These are phyloP conservation scores for Boulengeromyrus knoepffleri DNA, from an alignment of 2,113 vertebrate species.

Conservation along the genomic window DNA sequence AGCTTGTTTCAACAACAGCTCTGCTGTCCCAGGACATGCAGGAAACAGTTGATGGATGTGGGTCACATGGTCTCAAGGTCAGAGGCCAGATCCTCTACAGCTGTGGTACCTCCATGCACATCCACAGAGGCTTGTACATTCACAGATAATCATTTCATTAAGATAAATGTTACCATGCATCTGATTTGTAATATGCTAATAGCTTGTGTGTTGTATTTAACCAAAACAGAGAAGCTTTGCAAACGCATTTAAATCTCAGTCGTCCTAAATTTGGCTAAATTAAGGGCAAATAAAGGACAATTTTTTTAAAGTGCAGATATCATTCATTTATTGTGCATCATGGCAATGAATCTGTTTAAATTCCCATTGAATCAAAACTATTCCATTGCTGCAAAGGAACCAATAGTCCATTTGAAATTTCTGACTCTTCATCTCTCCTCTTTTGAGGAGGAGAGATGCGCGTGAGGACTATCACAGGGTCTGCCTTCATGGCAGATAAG, in stretches of 20 bases:
- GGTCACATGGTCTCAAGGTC: slow-evolving; percentile 5
- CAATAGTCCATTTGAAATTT: not conserved
- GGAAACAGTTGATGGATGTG: slow-evolving; percentile 6
- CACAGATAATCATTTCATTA: not conserved
- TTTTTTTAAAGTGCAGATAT: not conserved
- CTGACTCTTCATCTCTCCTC: not conserved
- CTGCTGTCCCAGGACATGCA: not conserved
- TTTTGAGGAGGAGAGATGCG: not conserved
- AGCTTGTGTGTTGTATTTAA: not conserved
- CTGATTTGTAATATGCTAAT: not conserved
- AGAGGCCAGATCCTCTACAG: slow-evolving; percentile 4
- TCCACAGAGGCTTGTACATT: not conserved
- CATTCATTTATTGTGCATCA: not conserved
- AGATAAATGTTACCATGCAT: not conserved
- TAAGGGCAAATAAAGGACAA: not conserved
- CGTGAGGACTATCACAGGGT: not conserved
- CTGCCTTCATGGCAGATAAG: not conserved
- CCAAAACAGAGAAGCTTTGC: not conserved
- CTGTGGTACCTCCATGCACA: not conserved
- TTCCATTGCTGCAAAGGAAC: not conserved
- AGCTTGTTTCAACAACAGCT: not conserved
- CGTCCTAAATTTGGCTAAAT: not conserved
- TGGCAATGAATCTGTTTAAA: not conserved
- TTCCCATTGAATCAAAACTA: not conserved
- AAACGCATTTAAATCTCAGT: not conserved